Evolutionary conservation across 2,888 invertebrate species (phyloP).

Genomic region (Crepidodera aurea): DNA sequence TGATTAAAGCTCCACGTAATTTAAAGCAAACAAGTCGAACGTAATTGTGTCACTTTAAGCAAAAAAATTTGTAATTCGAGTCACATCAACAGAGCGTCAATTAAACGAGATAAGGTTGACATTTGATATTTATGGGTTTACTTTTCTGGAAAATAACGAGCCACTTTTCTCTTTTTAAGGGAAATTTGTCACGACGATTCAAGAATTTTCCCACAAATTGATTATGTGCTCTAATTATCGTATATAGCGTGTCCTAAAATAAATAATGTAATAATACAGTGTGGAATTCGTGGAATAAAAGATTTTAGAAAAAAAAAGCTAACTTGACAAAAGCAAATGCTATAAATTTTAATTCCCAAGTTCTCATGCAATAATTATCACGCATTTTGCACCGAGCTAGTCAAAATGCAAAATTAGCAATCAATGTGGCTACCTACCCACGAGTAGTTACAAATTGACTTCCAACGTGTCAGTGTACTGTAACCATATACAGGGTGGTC

Average conservation of each 20-base stretch:
- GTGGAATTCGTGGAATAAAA: too few species aligned
- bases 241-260: neutral
- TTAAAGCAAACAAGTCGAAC: slow-evolving; percentile 8
- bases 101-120: slow-evolving; percentile 1
- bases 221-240: neutral
- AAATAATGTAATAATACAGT: neutral
- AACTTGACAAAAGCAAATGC: neutral
- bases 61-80: slow-evolving; percentile 6
- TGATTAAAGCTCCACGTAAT: slow-evolving; percentile 14
- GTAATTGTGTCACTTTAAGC: slow-evolving; percentile 15
- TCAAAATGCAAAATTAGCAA: too few species aligned
- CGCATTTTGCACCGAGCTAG: too few species aligned
- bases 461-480: too few species aligned
- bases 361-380: too few species aligned
- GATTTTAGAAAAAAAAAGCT: too few species aligned
- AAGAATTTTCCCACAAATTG: neutral
- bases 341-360: too few species aligned
- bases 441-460: too few species aligned
- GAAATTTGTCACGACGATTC: neutral
- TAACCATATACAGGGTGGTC: too few species aligned
- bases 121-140: slow-evolving; percentile 7
- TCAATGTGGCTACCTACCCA: too few species aligned
- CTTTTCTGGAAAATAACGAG: slow-evolving; percentile 10
- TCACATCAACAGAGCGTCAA: slow-evolving; percentile 10
- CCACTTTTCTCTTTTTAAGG: neutral